A percentile compares a stretch with the other conserved stretches of the same genome.
Conservation (phyloP, 2,888 invertebrate species). For the Acronicta aceris region DNA sequence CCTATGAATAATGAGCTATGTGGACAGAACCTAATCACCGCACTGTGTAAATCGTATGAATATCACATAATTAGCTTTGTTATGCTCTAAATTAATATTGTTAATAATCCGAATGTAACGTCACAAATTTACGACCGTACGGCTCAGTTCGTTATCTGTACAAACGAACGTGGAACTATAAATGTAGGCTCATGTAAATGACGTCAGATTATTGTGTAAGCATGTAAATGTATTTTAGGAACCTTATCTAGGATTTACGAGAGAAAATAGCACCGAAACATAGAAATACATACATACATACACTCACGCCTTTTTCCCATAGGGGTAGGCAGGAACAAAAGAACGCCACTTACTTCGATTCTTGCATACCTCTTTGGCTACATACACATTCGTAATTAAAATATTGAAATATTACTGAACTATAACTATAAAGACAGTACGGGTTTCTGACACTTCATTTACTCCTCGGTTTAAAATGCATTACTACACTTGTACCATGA, state of each 20-base stretch:
- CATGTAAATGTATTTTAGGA: constrained; percentile 1
- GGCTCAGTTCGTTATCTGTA: constrained; percentile 16
- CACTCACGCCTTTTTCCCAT: no score
- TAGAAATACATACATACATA: no score
- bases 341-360: no score
- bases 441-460: no score
- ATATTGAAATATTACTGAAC: no score
- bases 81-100: constrained; percentile 67
- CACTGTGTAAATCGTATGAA: constrained; percentile 58
- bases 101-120: constrained; percentile 53
- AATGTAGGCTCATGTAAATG: constrained; percentile 13
- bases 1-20: constrained; percentile 46
- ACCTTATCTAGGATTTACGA: neutral
- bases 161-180: constrained; percentile 14
- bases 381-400: no score
- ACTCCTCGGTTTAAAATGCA: no score
- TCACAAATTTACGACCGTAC: constrained; percentile 31
- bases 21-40: constrained; percentile 63
- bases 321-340: no score
- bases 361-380: no score
- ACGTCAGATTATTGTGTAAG: constrained; percentile 1
- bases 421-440: no score
- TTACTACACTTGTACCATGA: no score
- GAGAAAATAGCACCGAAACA: neutral
- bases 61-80: constrained; percentile 66